Conservation (phyloP, 2,113 vertebrate genomes). For the Potamarius usumacintae region DNA sequence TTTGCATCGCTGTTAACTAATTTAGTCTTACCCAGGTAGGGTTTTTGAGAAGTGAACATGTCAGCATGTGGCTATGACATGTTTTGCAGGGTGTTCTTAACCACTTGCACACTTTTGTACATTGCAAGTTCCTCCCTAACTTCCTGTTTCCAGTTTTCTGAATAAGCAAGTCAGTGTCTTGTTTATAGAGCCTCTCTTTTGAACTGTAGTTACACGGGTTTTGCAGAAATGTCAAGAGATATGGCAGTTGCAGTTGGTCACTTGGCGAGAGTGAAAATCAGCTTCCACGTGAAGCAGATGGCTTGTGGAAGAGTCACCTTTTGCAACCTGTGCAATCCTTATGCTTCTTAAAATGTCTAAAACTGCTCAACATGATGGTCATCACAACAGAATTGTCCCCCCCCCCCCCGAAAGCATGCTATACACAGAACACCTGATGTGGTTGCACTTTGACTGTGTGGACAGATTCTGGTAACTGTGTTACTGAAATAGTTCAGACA, state of each 20-base stretch:
- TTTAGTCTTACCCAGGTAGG: neutral
- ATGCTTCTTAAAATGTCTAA: too few relatives aligned
- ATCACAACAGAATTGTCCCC: too few relatives aligned
- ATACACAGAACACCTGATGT: neutral
- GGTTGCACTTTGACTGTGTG: neutral
- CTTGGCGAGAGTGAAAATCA: neutral
- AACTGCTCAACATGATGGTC: too few relatives aligned
- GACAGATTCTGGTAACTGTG: neutral
- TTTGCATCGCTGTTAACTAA: neutral
- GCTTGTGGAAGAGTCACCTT: neutral
- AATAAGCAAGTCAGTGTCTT: slow-evolving; percentile 9
- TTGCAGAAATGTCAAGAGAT: neutral
- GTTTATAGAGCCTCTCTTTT: neutral
- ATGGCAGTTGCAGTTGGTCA: neutral
- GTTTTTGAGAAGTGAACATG: neutral
- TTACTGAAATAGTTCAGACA: neutral
- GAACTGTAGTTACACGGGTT: neutral
- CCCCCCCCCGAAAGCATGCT: too few relatives aligned
- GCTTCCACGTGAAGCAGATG: neutral
- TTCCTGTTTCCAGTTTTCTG: slow-evolving; percentile 40
- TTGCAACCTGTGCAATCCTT: neutral
- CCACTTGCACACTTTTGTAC: neutral
- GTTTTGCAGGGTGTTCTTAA: neutral
- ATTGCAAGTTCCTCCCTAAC: slow-evolving; percentile 22
- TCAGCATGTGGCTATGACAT: neutral